Percentiles rank a stretch among this genome's conserved stretches.
These are phyloP conservation scores for Trissolcus japonicus DNA, from an alignment of 2,888 invertebrate species.

Conservation along the genomic window DNA sequence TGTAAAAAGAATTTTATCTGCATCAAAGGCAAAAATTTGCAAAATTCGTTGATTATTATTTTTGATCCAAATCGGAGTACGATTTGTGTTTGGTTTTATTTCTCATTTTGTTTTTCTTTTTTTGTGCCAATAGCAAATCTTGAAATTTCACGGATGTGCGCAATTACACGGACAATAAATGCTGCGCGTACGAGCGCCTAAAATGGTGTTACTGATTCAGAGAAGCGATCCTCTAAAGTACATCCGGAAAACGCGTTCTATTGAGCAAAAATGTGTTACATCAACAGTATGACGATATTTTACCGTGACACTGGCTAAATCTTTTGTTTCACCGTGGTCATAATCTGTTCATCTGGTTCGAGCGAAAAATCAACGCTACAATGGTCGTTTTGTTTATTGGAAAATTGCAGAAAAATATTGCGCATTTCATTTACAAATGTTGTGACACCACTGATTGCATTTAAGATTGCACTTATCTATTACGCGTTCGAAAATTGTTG, in stretches of 20 bases:
- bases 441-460: constrained; percentile 19
- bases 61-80: no score
- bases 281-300: constrained; percentile 41
- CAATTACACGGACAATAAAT: constrained; percentile 59
- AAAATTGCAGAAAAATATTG: constrained; percentile 29
- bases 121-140: constrained; percentile 50
- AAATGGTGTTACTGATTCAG: constrained; percentile 53
- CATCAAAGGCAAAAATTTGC: no score
- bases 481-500: no score
- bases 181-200: constrained; percentile 51
- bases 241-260: constrained; percentile 52
- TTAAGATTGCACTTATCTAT: no score
- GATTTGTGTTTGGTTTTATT: no score
- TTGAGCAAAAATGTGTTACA: constrained; percentile 54
- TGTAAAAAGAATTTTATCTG: no score
- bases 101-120: background rate
- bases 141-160: constrained; percentile 56
- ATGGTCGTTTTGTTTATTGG: constrained; percentile 13
- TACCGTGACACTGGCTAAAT: constrained; percentile 50
- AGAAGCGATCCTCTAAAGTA: constrained; percentile 48
- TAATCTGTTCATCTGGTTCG: constrained; percentile 35
- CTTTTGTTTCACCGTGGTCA: constrained; percentile 39
- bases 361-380: constrained; percentile 26
- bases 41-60: no score
- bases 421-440: constrained; percentile 32